These are phyloP conservation scores for Amphipyra berbera DNA, from an alignment of 2,888 invertebrate genomes.

Conservation along the genomic window DNA sequence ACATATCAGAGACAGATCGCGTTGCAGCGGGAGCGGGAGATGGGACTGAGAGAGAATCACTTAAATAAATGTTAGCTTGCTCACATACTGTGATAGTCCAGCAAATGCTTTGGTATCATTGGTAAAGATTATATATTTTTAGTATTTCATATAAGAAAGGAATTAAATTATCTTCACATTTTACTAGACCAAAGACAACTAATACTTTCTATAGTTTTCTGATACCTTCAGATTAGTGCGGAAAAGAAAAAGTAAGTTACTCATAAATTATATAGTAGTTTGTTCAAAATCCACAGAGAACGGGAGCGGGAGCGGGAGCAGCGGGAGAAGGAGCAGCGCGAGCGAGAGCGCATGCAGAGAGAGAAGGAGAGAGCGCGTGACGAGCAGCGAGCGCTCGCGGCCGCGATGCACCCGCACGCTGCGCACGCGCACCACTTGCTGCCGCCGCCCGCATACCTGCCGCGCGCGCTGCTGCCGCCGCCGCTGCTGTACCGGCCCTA, in stretches of 20 bases:
- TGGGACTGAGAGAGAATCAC: too few relatives aligned
- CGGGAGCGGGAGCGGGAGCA: slow-evolving; percentile 75
- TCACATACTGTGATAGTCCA: too few relatives aligned
- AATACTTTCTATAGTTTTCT: neutral
- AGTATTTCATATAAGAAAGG: too few relatives aligned
- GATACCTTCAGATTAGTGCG: neutral
- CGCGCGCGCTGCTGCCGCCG: slow-evolving; percentile 74
- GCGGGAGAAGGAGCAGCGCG: slow-evolving; percentile 80
- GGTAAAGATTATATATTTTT: too few relatives aligned
- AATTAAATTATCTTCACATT: too few relatives aligned
- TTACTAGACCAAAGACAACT: too few relatives aligned
- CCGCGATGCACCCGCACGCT: slow-evolving; percentile 59
- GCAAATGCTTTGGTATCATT: too few relatives aligned
- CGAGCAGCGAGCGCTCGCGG: slow-evolving; percentile 62
- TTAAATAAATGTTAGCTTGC: too few relatives aligned
- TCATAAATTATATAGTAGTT: slow-evolving; percentile 26
- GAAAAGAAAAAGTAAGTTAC: neutral
- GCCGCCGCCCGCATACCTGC: slow-evolving; percentile 66
- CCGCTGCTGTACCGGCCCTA: slow-evolving; percentile 78
- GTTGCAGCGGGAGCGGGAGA: neutral
- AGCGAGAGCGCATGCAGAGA: slow-evolving; percentile 73
- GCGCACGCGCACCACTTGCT: slow-evolving; percentile 62
- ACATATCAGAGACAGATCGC: too few relatives aligned
- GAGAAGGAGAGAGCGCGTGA: slow-evolving; percentile 75
- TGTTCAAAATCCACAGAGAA: slow-evolving; percentile 48